Base-by-base conservation (phyloP, 2,888 invertebrate genomes). In the Coelinius sp. region DNA sequence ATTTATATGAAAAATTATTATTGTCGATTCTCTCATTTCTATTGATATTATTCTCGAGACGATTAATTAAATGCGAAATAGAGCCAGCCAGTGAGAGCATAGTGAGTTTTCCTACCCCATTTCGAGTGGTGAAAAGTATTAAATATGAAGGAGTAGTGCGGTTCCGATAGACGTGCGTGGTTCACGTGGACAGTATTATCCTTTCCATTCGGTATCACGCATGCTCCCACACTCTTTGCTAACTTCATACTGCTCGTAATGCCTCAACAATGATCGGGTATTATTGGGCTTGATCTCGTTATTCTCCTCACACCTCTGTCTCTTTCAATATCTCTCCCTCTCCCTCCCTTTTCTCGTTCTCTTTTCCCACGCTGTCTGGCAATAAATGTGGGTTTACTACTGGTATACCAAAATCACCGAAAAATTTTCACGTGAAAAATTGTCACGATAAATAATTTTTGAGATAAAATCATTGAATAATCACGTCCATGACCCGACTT, bases 361-460 rank as follows among this genome's bases (percentile, higher is more conserved):
- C 31, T 59, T 35, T 44, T 14, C 17, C 31, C 31, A n/a, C 59
- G 10, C 20, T 53, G 70, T 56, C 70, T 65, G 70, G 65, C 64
- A 53, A 70, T 70, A 65, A 65, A 70, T 53, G 70, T 35, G 52
- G 70, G 38, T 56, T 64, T 70, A 70, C 70, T 70, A 70, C 70
- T 70, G 52, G 44, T 35, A 22, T 20, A 17, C 14, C 59, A 14
- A 59, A 20, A 59, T 59, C 59, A 59, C 31, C 44, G 44, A 44
- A 17, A 68, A 44, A 44, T 68, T 68, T 59, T 38, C 27, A 27
- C 20, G 27, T 62, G 41, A 24, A 24, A 44, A 68, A 62, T 68
- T 68, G 62, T 68, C 59, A 31, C 41, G 46, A 44, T 17, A 27
- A 27, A 59, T 59, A 68, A 62, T 62, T 68, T 62, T 46, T 27